Conservation (phyloP, 2,113 vertebrate genomes). For the Poicephalus gulielmi region DNA sequence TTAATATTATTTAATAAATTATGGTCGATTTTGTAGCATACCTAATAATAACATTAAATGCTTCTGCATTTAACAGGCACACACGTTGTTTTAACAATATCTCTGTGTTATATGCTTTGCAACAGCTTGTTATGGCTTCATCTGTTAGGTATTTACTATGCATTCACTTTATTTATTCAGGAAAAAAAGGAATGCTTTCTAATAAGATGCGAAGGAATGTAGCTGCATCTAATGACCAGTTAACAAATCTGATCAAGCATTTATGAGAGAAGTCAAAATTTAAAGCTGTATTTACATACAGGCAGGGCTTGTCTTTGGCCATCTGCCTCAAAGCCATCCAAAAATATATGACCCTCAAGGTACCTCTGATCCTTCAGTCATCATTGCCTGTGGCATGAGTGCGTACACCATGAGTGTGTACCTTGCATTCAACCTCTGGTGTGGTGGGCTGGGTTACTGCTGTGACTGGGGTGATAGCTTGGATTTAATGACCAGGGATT, state of each 20-base stretch:
- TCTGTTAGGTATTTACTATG: slow-evolving; percentile 75
- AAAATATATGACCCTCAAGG: background rate
- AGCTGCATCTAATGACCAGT: slow-evolving; percentile 65
- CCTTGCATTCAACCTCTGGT: background rate
- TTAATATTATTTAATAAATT: slow-evolving; percentile 73
- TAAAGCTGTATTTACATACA: slow-evolving; percentile 59
- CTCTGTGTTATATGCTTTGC: slow-evolving; percentile 60
- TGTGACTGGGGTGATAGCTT: background rate
- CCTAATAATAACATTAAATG: slow-evolving; percentile 68
- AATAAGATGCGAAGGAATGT: slow-evolving; percentile 63
- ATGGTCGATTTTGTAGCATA: slow-evolving; percentile 61
- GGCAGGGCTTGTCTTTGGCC: slow-evolving; percentile 43
- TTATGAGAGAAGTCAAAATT: slow-evolving; percentile 42
- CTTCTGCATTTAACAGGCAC: slow-evolving; percentile 69
- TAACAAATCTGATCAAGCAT: slow-evolving; percentile 41
- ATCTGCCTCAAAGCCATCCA: slow-evolving; percentile 39
- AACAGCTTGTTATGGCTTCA: slow-evolving; percentile 71
- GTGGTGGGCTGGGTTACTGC: background rate
- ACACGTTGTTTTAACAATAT: slow-evolving; percentile 73
- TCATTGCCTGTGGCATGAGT: background rate
- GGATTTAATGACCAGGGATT: background rate
- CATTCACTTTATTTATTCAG: slow-evolving; percentile 21
- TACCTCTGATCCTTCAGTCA: background rate
- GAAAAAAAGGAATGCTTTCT: slow-evolving; percentile 51
- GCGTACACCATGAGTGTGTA: background rate